Base-by-base conservation (phyloP, 2,797 vertebrate genomes). In the Malacoctenus gilli region DNA sequence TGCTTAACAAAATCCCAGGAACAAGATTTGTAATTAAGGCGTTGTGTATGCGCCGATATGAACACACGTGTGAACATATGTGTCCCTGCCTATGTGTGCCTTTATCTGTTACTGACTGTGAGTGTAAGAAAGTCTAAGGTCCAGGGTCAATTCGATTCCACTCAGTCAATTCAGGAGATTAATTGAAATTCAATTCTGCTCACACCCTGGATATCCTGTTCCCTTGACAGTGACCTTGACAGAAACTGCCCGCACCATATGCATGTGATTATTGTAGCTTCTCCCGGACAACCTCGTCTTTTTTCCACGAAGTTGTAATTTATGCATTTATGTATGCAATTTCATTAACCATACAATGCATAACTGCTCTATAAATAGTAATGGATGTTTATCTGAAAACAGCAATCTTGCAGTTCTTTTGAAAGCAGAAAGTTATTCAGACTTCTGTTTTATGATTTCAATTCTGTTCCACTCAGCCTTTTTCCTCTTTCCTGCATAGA, bases 161-260 rank as follows among this genome's bases (percentile, higher is more conserved):
- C 77, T 79, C 70, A 60, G 78, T 84, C 75, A 85, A 79, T 77
- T 85, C 28, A 0, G 23, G 44, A 80, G 82, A 87, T 87, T 81
- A 81, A 87, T 86, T 86, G 67, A 85, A 86, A 85, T 84, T 86
- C 71, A 87, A 83, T 85, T 77, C 61, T 2, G 42, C 79, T 81
- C 72, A 74, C 77, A 81, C 55, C 61, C 64, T 77, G 79, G 65
- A 79, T 81, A 68, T 80, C 68, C 66, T 68, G 43, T 77, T 82
- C 62, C 59, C 81, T 52, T 81, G 78, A 82, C 78, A 57, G 53
- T 80, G 82, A 85, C 83, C 82, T 88, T 85, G 73, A 61, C 65
- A 59, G 76, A 67, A 59, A 23, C 39, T 23, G 38, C 42, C 44
- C 40, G 50, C 34, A 62, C 56, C 56, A 40, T 67, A 59, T 69